Evolutionary conservation across 1,140 invertebrate species (phyloP), one percentile per base, ranked within the genome.

Genomic region (Diprion similis): DNA sequence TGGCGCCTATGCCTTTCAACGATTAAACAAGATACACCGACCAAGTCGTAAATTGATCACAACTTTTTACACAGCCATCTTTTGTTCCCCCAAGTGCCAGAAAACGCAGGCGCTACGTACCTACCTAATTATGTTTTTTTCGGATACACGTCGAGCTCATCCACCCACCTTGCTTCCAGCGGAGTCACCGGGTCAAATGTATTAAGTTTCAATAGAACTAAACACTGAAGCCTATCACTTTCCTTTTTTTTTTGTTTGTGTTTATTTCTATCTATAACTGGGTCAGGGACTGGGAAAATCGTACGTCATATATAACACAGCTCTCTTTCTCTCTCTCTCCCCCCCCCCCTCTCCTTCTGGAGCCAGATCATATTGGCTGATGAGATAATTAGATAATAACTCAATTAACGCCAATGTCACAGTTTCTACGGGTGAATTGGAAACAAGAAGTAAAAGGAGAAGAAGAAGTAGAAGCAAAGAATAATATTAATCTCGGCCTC

Each of bases 11-110:
- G 51, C 51, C 51, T 59, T 59, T 59, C 51, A 59, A 59, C 51
- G n/a, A 59, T 17, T 59, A 59, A 59, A 59, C 51, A 9, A 59
- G 51, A 59, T 59, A 59, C 51, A 59, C 51, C n/a, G 51, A 59
- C 51, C n/a, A 17, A 59, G 51, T 59, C n/a, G 9, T 59, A 59
- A 59, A 59, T 59, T 59, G 51, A 59, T 13, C 51, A 59, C 11
- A 59, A 59, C 11, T 59, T 59, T 59, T 59, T 59, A 59, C n/a
- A 37, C 1, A 37, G 24, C 24, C n/a, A 59, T 59, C 11, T 13
- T 59, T 17, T 59, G 11, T 59, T 8, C 51, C n/a, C 11, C n/a
- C 6, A 13, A 59, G 51, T 59, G n/a, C 0, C 51, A 59, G 51
- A 0, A 59, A 59, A 17, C n/a, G n/a, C 9, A 59, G 51, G 51